Evolutionary conservation across 2,797 vertebrate species (phyloP).

Genomic region (Sebastes nivosus): DNA sequence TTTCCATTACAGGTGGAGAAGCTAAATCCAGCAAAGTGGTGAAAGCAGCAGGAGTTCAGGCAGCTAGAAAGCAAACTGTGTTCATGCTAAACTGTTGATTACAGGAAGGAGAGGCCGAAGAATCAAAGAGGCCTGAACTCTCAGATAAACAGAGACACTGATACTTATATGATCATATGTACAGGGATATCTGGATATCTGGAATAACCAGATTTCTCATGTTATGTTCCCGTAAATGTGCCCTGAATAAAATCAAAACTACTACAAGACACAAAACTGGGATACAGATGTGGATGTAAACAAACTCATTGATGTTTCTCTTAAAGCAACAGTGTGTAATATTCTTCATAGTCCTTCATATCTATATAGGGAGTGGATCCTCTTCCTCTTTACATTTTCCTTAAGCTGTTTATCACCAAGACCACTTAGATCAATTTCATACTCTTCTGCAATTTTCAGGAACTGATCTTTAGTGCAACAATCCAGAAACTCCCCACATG

Average conservation of each 20-base stretch:
- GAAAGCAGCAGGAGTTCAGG: background rate
- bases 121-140: background rate
- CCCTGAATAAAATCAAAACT: background rate
- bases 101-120: background rate
- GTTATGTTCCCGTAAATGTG: background rate
- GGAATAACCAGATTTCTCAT: too few relatives aligned
- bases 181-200: background rate
- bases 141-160: background rate
- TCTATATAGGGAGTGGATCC: too few relatives aligned
- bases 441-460: background rate
- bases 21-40: background rate
- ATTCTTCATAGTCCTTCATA: too few relatives aligned
- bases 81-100: background rate
- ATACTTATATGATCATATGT: background rate
- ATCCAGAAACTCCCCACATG: accelerated
- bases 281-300: too few relatives aligned
- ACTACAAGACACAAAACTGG: background rate
- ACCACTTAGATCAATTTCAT: background rate
- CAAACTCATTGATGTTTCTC: too few relatives aligned
- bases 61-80: background rate
- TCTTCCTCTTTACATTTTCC: background rate
- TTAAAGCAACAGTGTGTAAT: too few relatives aligned
- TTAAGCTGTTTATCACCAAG: background rate
- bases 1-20: background rate
- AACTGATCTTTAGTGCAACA: background rate